These are phyloP conservation scores for Andricus quercusramuli DNA, from an alignment of 2,888 invertebrate genomes.

Conservation along the genomic window DNA sequence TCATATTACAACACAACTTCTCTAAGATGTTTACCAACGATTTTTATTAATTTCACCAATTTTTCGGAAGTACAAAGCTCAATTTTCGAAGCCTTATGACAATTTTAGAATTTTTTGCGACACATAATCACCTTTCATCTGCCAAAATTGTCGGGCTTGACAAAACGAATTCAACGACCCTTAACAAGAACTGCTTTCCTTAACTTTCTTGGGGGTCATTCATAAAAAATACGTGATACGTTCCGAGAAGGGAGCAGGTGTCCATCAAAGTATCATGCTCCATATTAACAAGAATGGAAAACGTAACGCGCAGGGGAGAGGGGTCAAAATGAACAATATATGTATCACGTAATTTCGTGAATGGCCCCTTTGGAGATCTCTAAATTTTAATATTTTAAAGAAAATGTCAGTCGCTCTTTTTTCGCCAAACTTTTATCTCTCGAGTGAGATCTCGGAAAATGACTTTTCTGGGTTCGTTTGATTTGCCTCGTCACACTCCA, in stretches of 20 bases:
- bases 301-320: no score
- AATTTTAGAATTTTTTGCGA: background rate
- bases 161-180: background rate
- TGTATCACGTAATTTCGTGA: no score
- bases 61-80: background rate
- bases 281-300: no score
- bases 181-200: background rate
- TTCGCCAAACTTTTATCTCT: background rate
- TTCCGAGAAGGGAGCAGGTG: no score
- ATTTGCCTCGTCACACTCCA: background rate
- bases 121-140: background rate
- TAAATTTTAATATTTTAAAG: background rate
- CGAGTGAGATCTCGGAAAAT: background rate
- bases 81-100: background rate
- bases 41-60: background rate
- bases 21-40: background rate
- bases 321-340: no score
- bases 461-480: background rate
- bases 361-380: background rate
- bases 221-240: no score
- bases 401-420: background rate
- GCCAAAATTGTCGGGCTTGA: background rate
- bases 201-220: background rate
- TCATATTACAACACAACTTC: background rate
- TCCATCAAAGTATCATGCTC: no score